Conservation (phyloP, 1,140 invertebrate genomes). For the Laupala kohalensis region DNA sequence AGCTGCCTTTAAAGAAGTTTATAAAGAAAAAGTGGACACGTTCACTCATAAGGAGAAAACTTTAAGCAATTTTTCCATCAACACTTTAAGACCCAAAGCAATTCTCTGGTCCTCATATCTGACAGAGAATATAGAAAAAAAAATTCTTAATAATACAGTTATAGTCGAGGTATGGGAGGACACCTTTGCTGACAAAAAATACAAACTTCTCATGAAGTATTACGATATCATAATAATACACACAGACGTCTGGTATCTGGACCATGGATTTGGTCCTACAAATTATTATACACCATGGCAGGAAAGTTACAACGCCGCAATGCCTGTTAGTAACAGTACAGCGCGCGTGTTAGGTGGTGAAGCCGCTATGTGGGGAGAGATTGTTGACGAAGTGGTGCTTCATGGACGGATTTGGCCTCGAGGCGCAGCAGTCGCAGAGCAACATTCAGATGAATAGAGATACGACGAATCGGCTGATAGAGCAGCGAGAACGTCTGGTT, state of each 20-base stretch:
- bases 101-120: conserved; percentile 21
- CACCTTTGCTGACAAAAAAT: conserved; percentile 59
- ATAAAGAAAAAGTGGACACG: conserved; percentile 54
- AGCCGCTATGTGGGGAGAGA: conserved; percentile 59
- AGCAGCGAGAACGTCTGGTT: conserved; percentile 46
- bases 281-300: conserved; percentile 72
- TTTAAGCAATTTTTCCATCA: conserved; percentile 70
- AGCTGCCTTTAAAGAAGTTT: conserved; percentile 41
- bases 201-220: conserved; percentile 53
- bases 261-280: conserved; percentile 72
- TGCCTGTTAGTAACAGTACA: conserved; percentile 24
- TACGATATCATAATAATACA: conserved; percentile 66
- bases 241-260: conserved; percentile 73
- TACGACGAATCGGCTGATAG: conserved; percentile 36
- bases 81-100: conserved; percentile 32
- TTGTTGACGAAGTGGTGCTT: conserved; percentile 38
- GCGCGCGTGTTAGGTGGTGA: conserved; percentile 45
- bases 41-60: conserved; percentile 44
- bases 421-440: conserved; percentile 63
- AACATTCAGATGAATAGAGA: too few relatives aligned
- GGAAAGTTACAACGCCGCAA: conserved; percentile 47
- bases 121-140: too few relatives aligned
- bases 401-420: conserved; percentile 64
- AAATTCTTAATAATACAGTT: too few relatives aligned
- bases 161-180: conserved; percentile 54